These are phyloP conservation scores for Timema podura DNA, from an alignment of 2,888 invertebrate species.

Conservation along the genomic window DNA sequence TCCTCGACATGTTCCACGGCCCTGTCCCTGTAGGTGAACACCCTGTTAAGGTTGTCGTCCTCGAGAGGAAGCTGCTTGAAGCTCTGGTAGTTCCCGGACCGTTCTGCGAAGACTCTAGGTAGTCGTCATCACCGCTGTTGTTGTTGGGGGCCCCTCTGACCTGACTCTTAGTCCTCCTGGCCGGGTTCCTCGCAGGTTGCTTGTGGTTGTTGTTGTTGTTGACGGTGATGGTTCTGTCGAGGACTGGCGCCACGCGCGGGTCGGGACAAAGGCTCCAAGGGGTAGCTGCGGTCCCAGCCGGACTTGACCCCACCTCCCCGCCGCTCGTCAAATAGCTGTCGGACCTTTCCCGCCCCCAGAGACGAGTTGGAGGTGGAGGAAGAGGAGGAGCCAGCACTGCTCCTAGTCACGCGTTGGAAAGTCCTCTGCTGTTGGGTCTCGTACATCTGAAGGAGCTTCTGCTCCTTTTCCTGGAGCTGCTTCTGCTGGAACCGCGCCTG, in stretches of 20 bases:
- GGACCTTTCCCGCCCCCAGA: constrained; percentile 52
- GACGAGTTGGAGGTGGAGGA: constrained; percentile 36
- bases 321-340: constrained; percentile 80
- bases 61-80: neutral
- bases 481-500: constrained; percentile 81
- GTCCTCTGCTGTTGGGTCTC: constrained; percentile 64
- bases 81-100: neutral
- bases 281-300: constrained; percentile 68
- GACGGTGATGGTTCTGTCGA: constrained; percentile 22
- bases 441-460: constrained; percentile 67
- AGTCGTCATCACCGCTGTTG: neutral
- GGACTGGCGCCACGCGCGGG: constrained; percentile 26
- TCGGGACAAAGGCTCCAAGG: constrained; percentile 67
- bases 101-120: neutral
- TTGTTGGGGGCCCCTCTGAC: constrained; percentile 14
- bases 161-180: constrained; percentile 26
- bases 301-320: constrained; percentile 14
- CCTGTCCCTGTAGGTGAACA: neutral
- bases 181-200: constrained; percentile 20
- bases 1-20: constrained; percentile 2
- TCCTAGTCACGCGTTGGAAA: constrained; percentile 54
- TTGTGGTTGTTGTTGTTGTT: constrained; percentile 10
- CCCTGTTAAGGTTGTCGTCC: neutral
- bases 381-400: constrained; percentile 43
- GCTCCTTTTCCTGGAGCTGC: constrained; percentile 74